phyloP scores from a whole-genome alignment of 2,888 invertebrate species.

The Gymnoscelis rufifasciata region DNA sequence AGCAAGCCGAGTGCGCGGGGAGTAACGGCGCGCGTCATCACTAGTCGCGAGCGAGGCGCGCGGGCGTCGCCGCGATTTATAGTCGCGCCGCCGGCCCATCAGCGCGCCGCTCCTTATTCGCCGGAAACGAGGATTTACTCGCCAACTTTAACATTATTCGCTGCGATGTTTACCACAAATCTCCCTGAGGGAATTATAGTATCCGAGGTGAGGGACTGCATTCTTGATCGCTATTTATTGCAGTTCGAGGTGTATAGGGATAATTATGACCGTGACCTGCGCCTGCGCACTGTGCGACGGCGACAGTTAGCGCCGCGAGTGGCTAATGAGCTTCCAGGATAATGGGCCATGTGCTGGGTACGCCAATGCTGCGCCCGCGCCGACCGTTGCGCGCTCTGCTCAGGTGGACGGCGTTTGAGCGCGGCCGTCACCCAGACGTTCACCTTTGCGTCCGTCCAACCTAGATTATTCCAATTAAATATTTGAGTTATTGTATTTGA shows the following conservation, averaged over 20 bases:
- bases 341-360: background rate
- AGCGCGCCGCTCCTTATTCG: background rate
- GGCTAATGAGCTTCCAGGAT: conserved; percentile 5
- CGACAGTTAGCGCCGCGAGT: background rate
- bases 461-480: background rate
- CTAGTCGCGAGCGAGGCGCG: conserved; percentile 27
- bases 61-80: conserved; percentile 19
- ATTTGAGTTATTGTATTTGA: background rate
- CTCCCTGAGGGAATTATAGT: background rate
- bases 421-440: background rate
- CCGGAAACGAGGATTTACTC: background rate
- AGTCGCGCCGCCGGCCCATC: conserved; percentile 10
- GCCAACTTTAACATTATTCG: background rate
- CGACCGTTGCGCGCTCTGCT: background rate
- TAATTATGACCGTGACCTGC: background rate
- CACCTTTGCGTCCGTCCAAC: background rate
- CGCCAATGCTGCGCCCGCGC: background rate
- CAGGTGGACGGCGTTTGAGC: background rate
- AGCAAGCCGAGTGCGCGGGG: background rate
- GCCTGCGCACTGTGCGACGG: too few species aligned
- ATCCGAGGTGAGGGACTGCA: background rate
- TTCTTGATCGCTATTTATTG: background rate
- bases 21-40: conserved; percentile 35
- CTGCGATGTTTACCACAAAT: background rate
- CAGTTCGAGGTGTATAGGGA: background rate